phyloP scores from a whole-genome alignment of 1,140 invertebrate genomes.

The Penaeus indicus region DNA sequence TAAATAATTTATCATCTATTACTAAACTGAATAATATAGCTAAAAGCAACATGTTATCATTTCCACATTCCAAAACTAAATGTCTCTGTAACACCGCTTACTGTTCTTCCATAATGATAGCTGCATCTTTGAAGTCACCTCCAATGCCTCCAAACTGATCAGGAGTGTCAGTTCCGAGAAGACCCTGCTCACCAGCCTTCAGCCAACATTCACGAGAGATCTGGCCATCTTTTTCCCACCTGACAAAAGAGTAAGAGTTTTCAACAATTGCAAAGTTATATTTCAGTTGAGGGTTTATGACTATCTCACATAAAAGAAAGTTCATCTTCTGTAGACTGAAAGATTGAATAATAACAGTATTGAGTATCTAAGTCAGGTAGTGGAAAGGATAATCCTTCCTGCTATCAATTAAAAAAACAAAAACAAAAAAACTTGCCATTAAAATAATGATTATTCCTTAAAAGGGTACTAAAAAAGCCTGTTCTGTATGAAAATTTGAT shows the following conservation, averaged over 20 bases:
- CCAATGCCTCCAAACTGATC: conserved; percentile 72
- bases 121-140: conserved; percentile 71
- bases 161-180: conserved; percentile 72
- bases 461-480: too few relatives aligned
- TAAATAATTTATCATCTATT: too few relatives aligned
- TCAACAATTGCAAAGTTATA: neutral
- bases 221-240: conserved; percentile 72
- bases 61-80: too few relatives aligned
- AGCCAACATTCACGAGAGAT: conserved; percentile 71
- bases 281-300: neutral
- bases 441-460: neutral
- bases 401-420: too few relatives aligned
- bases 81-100: conserved; percentile 65
- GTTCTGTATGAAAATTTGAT: neutral
- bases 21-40: too few relatives aligned
- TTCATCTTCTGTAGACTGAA: neutral
- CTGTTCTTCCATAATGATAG: conserved; percentile 73
- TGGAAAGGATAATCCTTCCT: neutral
- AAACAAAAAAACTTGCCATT: neutral
- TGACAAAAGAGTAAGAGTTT: conserved; percentile 57
- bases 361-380: neutral
- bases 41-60: too few relatives aligned
- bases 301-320: neutral
- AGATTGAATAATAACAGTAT: neutral
- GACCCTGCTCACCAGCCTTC: conserved; percentile 71